Conservation (phyloP, 2,888 invertebrate species). For the Acronicta leporina region DNA sequence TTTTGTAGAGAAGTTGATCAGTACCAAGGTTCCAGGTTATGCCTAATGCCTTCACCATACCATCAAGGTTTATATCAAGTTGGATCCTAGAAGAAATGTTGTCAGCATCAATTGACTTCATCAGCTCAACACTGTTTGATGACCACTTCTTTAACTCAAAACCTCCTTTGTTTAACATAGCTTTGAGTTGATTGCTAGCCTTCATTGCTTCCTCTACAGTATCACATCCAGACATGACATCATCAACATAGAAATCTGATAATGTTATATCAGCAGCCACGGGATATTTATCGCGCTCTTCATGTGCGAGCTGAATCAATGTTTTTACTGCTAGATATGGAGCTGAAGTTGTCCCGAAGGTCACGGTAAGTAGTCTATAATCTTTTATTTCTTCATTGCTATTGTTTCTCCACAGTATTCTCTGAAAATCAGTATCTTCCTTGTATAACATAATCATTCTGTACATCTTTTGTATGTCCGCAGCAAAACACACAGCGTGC, state of each 20-base stretch:
- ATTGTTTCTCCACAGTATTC: slow-evolving; percentile 20
- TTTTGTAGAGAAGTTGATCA: slow-evolving; percentile 8
- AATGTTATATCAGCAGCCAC: slow-evolving; percentile 11
- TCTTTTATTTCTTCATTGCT: slow-evolving; percentile 16
- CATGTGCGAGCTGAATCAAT: slow-evolving; percentile 11
- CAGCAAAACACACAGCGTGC: slow-evolving; percentile 48
- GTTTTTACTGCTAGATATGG: slow-evolving; percentile 20
- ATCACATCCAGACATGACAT: slow-evolving; percentile 40
- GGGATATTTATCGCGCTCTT: slow-evolving; percentile 1
- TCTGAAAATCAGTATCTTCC: slow-evolving; percentile 38
- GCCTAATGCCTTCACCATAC: slow-evolving; percentile 15
- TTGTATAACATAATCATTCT: slow-evolving; percentile 45
- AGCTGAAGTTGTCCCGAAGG: slow-evolving; percentile 32
- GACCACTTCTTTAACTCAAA: slow-evolving; percentile 10
- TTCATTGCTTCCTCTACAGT: slow-evolving; percentile 51
- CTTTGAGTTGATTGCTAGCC: slow-evolving; percentile 35
- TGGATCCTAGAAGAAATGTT: slow-evolving; percentile 1
- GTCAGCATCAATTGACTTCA: slow-evolving; percentile 3
- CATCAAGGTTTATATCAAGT: slow-evolving; percentile 22
- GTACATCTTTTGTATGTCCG: slow-evolving; percentile 60
- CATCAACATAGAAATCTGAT: slow-evolving; percentile 35
- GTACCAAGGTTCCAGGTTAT: slow-evolving; percentile 8
- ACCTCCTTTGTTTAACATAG: slow-evolving; percentile 2
- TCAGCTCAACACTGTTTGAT: slow-evolving; percentile 4
- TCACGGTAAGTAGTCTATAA: slow-evolving; percentile 31